Percentiles rank a stretch among this genome's conserved stretches.
phyloP scores from a whole-genome alignment of 1,140 invertebrate genomes.

The Tribolium castaneum region DNA sequence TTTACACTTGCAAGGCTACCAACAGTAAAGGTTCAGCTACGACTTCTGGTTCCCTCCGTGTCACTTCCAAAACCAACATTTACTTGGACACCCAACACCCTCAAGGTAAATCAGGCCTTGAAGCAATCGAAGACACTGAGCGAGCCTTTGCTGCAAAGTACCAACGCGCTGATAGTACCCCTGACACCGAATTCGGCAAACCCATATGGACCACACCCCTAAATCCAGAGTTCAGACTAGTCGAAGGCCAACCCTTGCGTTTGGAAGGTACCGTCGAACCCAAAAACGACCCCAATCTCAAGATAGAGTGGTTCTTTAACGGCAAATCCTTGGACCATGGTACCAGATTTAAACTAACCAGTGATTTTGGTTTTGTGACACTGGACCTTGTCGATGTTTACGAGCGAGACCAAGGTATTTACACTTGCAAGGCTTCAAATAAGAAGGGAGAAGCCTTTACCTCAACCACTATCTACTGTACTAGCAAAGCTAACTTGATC shows the following conservation, averaged over 20 bases:
- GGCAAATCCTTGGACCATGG: constrained; percentile 87
- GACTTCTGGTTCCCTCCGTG: constrained; percentile 87
- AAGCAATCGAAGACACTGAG: constrained; percentile 87
- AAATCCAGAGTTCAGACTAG: constrained; percentile 83
- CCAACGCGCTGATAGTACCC: constrained; percentile 71
- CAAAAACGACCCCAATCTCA: constrained; percentile 95
- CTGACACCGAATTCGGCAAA: constrained; percentile 84
- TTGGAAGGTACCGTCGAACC: constrained; percentile 95
- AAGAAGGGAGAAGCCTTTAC: constrained; percentile 91
- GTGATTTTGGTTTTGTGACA: constrained; percentile 93
- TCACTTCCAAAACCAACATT: constrained; percentile 81
- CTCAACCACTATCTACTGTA: constrained; percentile 87
- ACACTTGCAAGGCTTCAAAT: constrained; percentile 90
- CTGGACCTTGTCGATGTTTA: constrained; percentile 90
- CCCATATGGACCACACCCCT: constrained; percentile 90
- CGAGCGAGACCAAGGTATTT: constrained; percentile 93
- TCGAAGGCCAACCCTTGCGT: constrained; percentile 90
- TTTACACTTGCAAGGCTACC: constrained; percentile 92
- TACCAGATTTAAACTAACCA: constrained; percentile 87
- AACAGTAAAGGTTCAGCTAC: constrained; percentile 91
- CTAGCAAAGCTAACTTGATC: constrained; percentile 84
- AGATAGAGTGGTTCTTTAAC: constrained; percentile 95
- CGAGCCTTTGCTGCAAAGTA: constrained; percentile 78
- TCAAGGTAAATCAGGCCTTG: constrained; percentile 85
- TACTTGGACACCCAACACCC: constrained; percentile 91